phyloP scores from a whole-genome alignment of 2,888 invertebrate genomes.

The Drosophila monieri region DNA sequence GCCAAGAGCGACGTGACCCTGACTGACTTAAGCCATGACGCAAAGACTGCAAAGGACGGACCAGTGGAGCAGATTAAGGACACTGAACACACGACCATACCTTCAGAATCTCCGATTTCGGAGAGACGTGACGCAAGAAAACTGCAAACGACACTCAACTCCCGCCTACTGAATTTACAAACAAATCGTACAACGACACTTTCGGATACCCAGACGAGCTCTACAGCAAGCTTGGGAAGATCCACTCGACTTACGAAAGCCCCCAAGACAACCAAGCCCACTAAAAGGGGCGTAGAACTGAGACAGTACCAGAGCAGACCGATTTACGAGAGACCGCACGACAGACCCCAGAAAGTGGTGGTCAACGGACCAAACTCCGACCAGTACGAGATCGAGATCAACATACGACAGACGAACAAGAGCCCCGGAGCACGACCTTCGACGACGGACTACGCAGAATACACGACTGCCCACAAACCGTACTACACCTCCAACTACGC shows the following conservation, averaged over 20 bases:
- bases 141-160: neutral
- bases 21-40: neutral
- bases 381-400: slow-evolving; percentile 84
- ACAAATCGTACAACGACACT: slow-evolving; percentile 33
- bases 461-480: slow-evolving; percentile 69
- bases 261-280: slow-evolving; percentile 57
- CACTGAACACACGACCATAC: slow-evolving; percentile 1
- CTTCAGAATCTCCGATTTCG: slow-evolving; percentile 10
- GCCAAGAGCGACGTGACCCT: slow-evolving; percentile 2
- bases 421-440: slow-evolving; percentile 53
- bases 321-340: slow-evolving; percentile 72
- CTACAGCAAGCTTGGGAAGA: slow-evolving; percentile 19
- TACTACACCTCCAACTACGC: slow-evolving; percentile 69
- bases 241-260: slow-evolving; percentile 41
- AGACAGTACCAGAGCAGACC: slow-evolving; percentile 76
- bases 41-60: slow-evolving; percentile 8
- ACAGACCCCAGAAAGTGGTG: slow-evolving; percentile 79
- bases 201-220: neutral
- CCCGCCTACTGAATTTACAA: slow-evolving; percentile 38
- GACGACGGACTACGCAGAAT: slow-evolving; percentile 47
- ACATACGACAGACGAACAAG: slow-evolving; percentile 82
- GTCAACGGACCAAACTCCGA: slow-evolving; percentile 77
- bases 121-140: slow-evolving; percentile 14
- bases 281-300: slow-evolving; percentile 69
- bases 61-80: neutral